Conservation (phyloP, 2,797 vertebrate genomes). For the Chaetophractus vellerosus region DNA sequence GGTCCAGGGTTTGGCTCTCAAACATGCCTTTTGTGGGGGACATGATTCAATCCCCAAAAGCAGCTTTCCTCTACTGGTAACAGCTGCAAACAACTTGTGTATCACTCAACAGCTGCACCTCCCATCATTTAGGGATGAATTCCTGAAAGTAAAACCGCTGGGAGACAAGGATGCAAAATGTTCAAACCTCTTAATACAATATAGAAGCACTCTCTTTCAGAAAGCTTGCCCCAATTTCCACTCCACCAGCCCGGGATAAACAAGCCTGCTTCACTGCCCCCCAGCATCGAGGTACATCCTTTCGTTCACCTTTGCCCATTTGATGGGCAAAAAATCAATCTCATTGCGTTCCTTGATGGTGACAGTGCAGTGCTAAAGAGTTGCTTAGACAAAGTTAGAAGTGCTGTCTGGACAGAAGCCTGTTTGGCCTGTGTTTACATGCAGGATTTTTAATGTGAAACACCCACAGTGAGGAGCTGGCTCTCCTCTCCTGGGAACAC, state of each 20-base stretch:
- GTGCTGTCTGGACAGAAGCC: not conserved
- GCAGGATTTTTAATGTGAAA: not conserved
- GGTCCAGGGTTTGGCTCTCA: too few relatives aligned
- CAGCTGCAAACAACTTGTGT: fast-evolving
- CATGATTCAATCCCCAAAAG: too few relatives aligned
- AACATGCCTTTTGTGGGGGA: too few relatives aligned
- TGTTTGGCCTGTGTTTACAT: fast-evolving
- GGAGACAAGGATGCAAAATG: not conserved
- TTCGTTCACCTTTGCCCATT: too few relatives aligned
- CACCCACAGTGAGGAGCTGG: fast-evolving
- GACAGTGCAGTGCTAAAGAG: not conserved
- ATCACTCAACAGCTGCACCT: not conserved
- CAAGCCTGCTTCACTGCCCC: too few relatives aligned
- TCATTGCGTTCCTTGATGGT: not conserved
- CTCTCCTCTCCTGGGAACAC: not conserved
- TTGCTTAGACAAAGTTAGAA: not conserved
- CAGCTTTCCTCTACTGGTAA: not conserved
- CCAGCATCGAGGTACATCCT: too few relatives aligned
- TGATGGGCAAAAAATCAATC: not conserved
- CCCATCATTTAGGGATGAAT: not conserved
- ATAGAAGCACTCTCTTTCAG: not conserved
- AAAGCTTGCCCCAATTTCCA: too few relatives aligned
- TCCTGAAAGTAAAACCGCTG: not conserved
- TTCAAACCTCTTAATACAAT: not conserved
- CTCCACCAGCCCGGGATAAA: too few relatives aligned